Evolutionary conservation across 2,113 vertebrate species (phyloP).

Genomic region (Oryzias javanicus): DNA sequence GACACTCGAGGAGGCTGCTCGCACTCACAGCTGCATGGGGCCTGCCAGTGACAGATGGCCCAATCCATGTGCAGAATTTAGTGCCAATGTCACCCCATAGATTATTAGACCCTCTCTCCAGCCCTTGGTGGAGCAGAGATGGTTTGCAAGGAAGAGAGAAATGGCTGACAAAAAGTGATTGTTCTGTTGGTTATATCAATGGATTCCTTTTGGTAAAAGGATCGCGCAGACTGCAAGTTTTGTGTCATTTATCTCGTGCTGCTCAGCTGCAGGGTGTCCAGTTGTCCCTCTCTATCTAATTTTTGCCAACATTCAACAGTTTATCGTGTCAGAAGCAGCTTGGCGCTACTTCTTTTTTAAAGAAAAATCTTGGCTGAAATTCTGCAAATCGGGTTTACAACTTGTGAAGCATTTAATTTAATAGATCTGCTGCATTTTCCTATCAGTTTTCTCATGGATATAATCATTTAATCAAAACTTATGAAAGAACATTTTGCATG

Average conservation of each 20-base stretch:
- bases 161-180: not conserved
- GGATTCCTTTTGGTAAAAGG: not conserved
- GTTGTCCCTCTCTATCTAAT: conserved; percentile 44
- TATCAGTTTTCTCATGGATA: too few species aligned
- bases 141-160: not conserved
- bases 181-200: not conserved
- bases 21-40: conserved; percentile 68
- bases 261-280: conserved; percentile 34
- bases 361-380: not conserved
- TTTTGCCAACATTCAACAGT: conserved; percentile 27
- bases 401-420: too few species aligned
- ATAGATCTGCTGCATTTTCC: too few species aligned
- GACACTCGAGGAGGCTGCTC: conserved; percentile 35
- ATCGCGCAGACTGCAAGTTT: conserved; percentile 10
- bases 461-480: too few species aligned
- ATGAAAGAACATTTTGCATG: too few species aligned
- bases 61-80: conserved; percentile 38
- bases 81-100: conserved; percentile 34
- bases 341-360: conserved; percentile 31
- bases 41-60: conserved; percentile 71
- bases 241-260: conserved; percentile 20
- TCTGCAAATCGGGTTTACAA: too few species aligned
- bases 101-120: conserved; percentile 22
- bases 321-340: conserved; percentile 14
- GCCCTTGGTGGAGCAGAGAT: not conserved